Base-by-base conservation (phyloP, 2,113 vertebrate species). In the Podarcis cretensis region DNA sequence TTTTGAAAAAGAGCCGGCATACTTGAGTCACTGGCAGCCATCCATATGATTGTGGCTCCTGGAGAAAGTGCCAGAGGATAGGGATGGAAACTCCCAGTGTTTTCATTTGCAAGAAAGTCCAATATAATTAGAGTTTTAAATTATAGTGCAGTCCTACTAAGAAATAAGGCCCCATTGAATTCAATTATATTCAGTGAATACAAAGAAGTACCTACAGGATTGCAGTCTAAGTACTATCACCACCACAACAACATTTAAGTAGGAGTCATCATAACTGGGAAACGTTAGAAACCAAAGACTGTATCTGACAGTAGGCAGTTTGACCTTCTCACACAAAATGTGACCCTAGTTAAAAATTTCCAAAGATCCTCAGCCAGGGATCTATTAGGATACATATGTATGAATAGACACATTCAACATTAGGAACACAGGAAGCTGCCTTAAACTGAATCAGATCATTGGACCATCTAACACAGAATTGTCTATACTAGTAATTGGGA, bases 281-380 rank as follows among this genome's bases (percentile, higher is more conserved):
- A 65, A 59, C 32, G 20, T 69, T 83, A 27, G 25, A 32, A 57
- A n/a, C 32, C 68, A 78, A 40, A 48, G 20, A 32, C 1, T 65
- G 9, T 10, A 32, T 43, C 59, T 79, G 59, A 65, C 25, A 68
- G 43, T 25, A 68, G 40, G 23, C 83, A 66, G 89, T 40, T 14
- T 63, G 81, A 89, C 81, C 86, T 91, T 73, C 74, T 43, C 6
- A n/a, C 86, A 92, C 66, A 73, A 80, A 65, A 37, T 59, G 35
- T 57, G 0, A 1, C 48, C 0, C 0, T 87, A 73, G 85, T 54
- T 37, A 83, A 77, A 30, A 83, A 89, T 93, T 85, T 12, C 48
- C 87, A 85, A 84, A 90, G 74, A 69, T 78, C 68, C 83, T 90
- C 85, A 85, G 66, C 57, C 86, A 84, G 59, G 59, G 73, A 83